Percentiles rank a stretch among this genome's conserved stretches.
Conservation (phyloP, 2,888 invertebrate genomes). For the Oscheius onirici region DNA sequence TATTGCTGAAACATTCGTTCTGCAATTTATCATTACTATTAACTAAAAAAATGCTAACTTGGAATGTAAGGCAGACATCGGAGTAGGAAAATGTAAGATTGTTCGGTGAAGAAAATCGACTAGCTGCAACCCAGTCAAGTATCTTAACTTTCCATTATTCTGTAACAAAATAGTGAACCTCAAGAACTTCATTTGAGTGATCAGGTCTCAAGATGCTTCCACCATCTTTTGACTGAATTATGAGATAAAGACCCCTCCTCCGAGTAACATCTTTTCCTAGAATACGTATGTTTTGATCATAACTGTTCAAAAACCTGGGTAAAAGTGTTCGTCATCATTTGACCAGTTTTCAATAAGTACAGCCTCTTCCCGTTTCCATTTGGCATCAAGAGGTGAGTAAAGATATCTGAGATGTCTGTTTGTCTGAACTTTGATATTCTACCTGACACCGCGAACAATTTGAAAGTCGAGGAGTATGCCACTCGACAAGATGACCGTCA, state of each 20-base stretch:
- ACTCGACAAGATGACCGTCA: constrained; percentile 53
- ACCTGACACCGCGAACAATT: constrained; percentile 51
- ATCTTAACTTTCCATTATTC: constrained; percentile 29
- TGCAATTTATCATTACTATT: constrained; percentile 39
- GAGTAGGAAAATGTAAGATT: constrained; percentile 40
- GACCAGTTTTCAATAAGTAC: constrained; percentile 63
- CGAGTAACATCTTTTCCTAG: constrained; percentile 64
- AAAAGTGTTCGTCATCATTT: constrained; percentile 50
- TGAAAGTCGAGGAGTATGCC: constrained; percentile 58
- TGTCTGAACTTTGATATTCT: neutral
- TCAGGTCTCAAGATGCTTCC: constrained; percentile 45
- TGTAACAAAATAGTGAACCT: constrained; percentile 1
- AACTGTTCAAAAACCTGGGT: constrained; percentile 40
- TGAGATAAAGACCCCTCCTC: constrained; percentile 61
- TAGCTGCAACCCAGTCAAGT: constrained; percentile 54
- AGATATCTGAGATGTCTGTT: constrained; percentile 37
- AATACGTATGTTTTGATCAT: neutral
- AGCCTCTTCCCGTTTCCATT: constrained; percentile 63
- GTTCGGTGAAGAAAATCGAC: constrained; percentile 37
- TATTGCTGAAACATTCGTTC: constrained; percentile 64
- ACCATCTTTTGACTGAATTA: constrained; percentile 48
- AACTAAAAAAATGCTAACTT: constrained; percentile 23
- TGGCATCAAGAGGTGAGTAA: constrained; percentile 63
- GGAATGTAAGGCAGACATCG: constrained; percentile 53
- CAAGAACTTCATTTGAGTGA: constrained; percentile 53